A percentile compares a stretch with the other conserved stretches of the same genome.
These are phyloP conservation scores for Rhipidura dahli DNA, from an alignment of 2,113 vertebrate genomes.

Conservation along the genomic window DNA sequence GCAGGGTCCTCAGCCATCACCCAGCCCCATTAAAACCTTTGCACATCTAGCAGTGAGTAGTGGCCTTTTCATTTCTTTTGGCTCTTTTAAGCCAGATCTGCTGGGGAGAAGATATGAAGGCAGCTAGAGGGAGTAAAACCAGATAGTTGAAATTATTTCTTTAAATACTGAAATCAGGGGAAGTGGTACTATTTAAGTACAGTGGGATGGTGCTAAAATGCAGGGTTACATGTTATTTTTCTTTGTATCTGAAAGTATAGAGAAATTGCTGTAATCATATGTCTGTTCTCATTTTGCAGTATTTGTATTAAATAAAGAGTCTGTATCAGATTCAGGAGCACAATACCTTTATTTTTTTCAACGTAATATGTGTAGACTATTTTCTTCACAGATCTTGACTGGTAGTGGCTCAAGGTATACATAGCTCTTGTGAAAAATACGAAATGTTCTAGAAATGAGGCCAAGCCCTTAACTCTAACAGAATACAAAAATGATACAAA, in stretches of 20 bases:
- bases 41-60: not conserved
- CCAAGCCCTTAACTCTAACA: not conserved
- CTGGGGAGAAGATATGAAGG: not conserved
- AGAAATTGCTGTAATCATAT: not conserved
- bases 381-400: not conserved
- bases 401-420: not conserved
- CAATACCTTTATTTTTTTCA: not conserved
- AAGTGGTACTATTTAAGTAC: not conserved
- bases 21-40: not conserved
- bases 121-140: not conserved
- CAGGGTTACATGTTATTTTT: not conserved
- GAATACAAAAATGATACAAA: not conserved
- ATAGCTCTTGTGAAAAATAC: not conserved
- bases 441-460: slow-evolving; percentile 1
- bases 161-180: not conserved
- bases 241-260: not conserved
- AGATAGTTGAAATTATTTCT: not conserved
- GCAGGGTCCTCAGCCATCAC: not conserved
- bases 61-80: not conserved
- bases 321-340: slow-evolving; percentile 7
- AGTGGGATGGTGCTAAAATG: not conserved
- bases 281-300: not conserved
- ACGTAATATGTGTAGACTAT: not conserved
- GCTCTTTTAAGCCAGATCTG: not conserved
- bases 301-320: slow-evolving; percentile 16